Conservation (phyloP, 2,797 vertebrate genomes). For the Sciurus vulgaris region DNA sequence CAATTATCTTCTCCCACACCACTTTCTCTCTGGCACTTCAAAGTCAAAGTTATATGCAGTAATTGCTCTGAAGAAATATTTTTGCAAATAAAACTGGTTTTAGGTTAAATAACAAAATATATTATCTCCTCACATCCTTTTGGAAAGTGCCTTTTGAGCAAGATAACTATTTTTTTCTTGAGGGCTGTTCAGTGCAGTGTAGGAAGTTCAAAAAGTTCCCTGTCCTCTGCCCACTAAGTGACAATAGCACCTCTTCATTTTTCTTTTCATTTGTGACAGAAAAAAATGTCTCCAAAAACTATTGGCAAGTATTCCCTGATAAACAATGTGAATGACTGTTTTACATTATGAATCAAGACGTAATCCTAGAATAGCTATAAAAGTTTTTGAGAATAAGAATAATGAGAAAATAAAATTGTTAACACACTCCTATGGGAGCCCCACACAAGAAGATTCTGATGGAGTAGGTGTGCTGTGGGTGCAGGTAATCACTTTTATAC, state of each 20-base stretch:
- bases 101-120: neutral
- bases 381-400: neutral
- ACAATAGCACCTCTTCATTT: neutral
- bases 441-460: neutral
- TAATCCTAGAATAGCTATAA: neutral
- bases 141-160: neutral
- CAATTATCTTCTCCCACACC: neutral
- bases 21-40: neutral
- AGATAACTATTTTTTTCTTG: neutral
- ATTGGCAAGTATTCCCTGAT: neutral
- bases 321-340: neutral
- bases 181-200: rapidly evolving
- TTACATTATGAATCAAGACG: neutral
- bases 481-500: neutral
- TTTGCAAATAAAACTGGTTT: neutral
- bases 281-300: neutral
- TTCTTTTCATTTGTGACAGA: neutral
- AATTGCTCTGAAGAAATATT: neutral
- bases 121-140: neutral
- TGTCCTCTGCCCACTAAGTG: neutral
- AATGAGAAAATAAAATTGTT: neutral
- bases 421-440: rapidly evolving
- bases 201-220: neutral
- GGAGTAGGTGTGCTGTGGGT: neutral
- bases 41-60: neutral